Evolutionary conservation across 2,797 vertebrate species (phyloP).

Genomic region (Decapterus maruadsi): DNA sequence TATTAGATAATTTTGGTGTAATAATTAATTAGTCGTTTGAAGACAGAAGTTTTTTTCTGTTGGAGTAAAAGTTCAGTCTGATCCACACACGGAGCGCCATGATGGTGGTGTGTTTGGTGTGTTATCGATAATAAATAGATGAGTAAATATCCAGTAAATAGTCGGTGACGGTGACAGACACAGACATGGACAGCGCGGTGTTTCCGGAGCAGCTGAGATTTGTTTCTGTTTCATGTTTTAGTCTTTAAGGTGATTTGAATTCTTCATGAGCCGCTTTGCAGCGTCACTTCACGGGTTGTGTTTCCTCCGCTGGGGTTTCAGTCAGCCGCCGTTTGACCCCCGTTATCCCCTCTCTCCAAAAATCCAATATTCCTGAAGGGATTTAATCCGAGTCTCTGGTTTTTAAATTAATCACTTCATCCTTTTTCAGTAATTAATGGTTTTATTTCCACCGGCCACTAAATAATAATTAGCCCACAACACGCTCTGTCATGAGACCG

Average conservation of each 20-base stretch:
- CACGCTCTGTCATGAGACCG: background rate
- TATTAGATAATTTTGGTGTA: background rate
- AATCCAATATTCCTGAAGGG: constrained; percentile 35
- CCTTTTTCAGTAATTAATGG: background rate
- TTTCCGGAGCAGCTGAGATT: background rate
- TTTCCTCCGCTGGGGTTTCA: constrained; percentile 3
- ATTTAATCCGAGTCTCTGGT: background rate
- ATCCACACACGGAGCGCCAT: background rate
- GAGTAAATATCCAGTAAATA: too few relatives aligned
- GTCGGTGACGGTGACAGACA: too few relatives aligned
- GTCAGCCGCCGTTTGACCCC: constrained; percentile 34
- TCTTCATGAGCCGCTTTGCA: background rate
- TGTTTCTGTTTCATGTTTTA: background rate
- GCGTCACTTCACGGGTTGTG: background rate
- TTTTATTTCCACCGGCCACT: background rate
- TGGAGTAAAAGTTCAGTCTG: background rate
- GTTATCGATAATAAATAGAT: background rate
- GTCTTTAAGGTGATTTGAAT: background rate
- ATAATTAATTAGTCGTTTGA: background rate
- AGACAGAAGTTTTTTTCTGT: too few relatives aligned
- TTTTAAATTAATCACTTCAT: background rate
- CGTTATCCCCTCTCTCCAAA: constrained; percentile 15
- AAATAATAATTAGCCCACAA: background rate
- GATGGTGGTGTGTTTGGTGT: too few relatives aligned
- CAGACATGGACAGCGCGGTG: background rate